Conservation (phyloP, 2,113 vertebrate genomes). For the Pseudorasbora parva region DNA sequence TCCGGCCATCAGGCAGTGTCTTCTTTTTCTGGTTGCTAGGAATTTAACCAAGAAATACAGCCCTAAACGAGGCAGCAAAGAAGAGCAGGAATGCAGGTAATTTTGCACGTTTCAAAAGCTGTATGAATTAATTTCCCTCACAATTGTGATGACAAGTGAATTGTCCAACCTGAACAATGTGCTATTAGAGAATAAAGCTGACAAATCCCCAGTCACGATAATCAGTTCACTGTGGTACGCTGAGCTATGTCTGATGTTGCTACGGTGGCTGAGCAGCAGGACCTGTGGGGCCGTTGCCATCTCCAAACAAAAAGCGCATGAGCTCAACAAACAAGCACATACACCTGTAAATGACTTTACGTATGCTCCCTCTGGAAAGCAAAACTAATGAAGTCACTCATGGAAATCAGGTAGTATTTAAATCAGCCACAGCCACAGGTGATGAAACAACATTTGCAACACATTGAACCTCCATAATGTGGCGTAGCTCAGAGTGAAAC, state of each 20-base stretch:
- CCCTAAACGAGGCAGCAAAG: conserved; percentile 83
- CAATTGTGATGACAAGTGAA: neutral
- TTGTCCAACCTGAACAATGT: conserved; percentile 4
- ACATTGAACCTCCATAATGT: neutral
- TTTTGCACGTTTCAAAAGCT: conserved; percentile 13
- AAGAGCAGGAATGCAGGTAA: conserved; percentile 89
- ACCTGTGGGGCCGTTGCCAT: neutral
- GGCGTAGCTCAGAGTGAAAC: neutral
- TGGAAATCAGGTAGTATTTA: conserved; percentile 44
- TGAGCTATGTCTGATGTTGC: conserved; percentile 19
- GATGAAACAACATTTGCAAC: neutral
- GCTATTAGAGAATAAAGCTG: conserved; percentile 17
- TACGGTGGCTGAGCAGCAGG: neutral
- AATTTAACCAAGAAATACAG: conserved; percentile 89
- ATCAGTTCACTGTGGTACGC: conserved; percentile 4
- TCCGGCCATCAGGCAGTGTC: neutral
- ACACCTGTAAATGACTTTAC: conserved; percentile 52
- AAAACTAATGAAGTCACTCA: conserved; percentile 59
- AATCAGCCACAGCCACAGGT: neutral
- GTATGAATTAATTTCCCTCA: neutral
- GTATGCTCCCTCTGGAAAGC: conserved; percentile 51
- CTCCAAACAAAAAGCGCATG: conserved; percentile 33
- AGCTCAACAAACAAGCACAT: conserved; percentile 17
- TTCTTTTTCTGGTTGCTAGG: conserved; percentile 66
- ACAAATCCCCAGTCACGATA: conserved; percentile 12